A percentile compares a stretch with the other conserved stretches of the same genome.
phyloP scores from a whole-genome alignment of 2,888 invertebrate species.

The Drepana falcataria region DNA sequence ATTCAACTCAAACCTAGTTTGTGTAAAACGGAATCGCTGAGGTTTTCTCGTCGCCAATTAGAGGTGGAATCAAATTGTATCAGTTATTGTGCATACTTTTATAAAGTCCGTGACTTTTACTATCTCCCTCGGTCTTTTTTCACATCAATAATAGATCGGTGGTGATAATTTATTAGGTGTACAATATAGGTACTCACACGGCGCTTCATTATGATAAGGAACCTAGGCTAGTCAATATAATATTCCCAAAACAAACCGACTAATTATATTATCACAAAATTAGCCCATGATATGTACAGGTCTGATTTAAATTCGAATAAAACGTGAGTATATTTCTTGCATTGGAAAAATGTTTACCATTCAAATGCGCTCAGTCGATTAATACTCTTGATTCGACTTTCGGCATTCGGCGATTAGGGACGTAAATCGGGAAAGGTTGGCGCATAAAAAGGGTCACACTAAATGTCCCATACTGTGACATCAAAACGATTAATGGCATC shows the following conservation, averaged over 20 bases:
- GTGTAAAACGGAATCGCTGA: not conserved
- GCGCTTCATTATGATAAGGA: too few species aligned
- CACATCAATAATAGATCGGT: too few species aligned
- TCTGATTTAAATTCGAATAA: too few species aligned
- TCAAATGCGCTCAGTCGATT: constrained; percentile 41
- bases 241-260: too few species aligned
- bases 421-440: constrained; percentile 54
- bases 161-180: too few species aligned
- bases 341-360: constrained; percentile 40
- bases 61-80: not conserved
- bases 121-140: too few species aligned
- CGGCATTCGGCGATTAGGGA: constrained; percentile 57
- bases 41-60: constrained; percentile 1
- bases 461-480: constrained; percentile 77
- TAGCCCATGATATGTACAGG: too few species aligned
- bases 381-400: constrained; percentile 48
- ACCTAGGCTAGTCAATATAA: too few species aligned
- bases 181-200: too few species aligned
- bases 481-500: constrained; percentile 74
- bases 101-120: too few species aligned
- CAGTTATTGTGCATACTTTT: too few species aligned
- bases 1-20: constrained; percentile 4
- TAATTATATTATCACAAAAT: too few species aligned
- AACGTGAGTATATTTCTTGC: constrained; percentile 3
- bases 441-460: constrained; percentile 75